Conservation (phyloP, 2,888 invertebrate genomes). For the Chrysolina oricalcia region DNA sequence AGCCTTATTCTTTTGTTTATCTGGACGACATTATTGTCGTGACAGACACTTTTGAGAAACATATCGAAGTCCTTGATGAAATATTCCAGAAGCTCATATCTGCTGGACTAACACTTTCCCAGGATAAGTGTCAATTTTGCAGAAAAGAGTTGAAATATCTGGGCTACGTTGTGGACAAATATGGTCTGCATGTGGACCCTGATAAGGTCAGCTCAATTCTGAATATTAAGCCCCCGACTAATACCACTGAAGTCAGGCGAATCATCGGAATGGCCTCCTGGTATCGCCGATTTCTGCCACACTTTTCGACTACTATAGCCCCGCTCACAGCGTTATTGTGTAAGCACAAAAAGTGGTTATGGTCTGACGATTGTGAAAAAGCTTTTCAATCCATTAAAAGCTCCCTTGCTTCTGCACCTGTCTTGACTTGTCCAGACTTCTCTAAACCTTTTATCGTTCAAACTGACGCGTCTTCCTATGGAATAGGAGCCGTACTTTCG, state of each 20-base stretch:
- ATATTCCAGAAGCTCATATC: constrained; percentile 53
- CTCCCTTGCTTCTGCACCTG: constrained; percentile 36
- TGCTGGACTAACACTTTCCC: constrained; percentile 53
- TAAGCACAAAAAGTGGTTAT: constrained; percentile 44
- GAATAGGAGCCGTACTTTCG: constrained; percentile 49
- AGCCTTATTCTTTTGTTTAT: constrained; percentile 56
- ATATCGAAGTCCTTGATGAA: constrained; percentile 47
- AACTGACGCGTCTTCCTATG: constrained; percentile 49
- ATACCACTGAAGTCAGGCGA: constrained; percentile 11
- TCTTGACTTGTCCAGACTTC: constrained; percentile 48
- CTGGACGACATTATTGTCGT: constrained; percentile 57
- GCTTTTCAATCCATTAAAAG: constrained; percentile 45
- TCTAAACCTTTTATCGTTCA: constrained; percentile 48
- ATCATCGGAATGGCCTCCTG: constrained; percentile 20
- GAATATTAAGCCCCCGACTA: constrained; percentile 14
- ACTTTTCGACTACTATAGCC: constrained; percentile 45
- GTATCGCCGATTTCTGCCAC: constrained; percentile 45
- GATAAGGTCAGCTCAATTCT: constrained; percentile 16
- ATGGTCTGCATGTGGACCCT: constrained; percentile 40
- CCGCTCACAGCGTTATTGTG: constrained; percentile 39
- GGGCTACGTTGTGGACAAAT: constrained; percentile 38
- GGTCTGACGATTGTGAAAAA: constrained; percentile 43
- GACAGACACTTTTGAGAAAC: constrained; percentile 48
- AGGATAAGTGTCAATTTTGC: constrained; percentile 39
- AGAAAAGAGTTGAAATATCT: constrained; percentile 35